Conservation (phyloP, 2,888 invertebrate genomes). For the Latrodectus hesperus region DNA sequence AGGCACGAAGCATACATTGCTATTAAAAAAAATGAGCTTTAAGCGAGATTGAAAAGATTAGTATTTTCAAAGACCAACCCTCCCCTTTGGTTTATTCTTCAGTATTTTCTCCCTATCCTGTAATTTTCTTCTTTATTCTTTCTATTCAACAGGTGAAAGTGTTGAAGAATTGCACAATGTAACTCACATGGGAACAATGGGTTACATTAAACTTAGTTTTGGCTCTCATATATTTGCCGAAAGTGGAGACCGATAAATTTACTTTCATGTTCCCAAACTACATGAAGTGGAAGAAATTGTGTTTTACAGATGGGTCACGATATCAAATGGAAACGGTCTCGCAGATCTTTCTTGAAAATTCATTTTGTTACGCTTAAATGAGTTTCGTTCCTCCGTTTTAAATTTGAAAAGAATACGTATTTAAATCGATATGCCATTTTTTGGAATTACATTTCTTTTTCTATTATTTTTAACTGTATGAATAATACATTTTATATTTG, state of each 20-base stretch:
- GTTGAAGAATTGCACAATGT: conserved; percentile 60
- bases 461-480: no score
- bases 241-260: neutral
- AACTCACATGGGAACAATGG: conserved; percentile 43
- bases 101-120: conserved; percentile 36
- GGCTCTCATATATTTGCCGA: neutral
- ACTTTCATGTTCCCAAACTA: conserved; percentile 27
- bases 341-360: neutral
- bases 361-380: conserved; percentile 1
- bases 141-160: conserved; percentile 37
- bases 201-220: conserved; percentile 8
- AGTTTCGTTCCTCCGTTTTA: neutral
- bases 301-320: conserved; percentile 29
- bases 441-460: no score
- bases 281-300: conserved; percentile 9
- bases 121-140: conserved; percentile 31
- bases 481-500: no score
- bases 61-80: conserved; percentile 33
- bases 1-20: conserved; percentile 52
- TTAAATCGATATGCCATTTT: no score
- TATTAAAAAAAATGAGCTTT: conserved; percentile 50
- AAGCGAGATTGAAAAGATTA: conserved; percentile 50
- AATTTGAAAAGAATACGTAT: neutral
- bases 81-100: conserved; percentile 35
- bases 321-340: neutral